Evolutionary conservation across 2,797 vertebrate species (phyloP), one percentile per base, ranked within the genome.

Genomic region (Sebastes hopkinsi): DNA sequence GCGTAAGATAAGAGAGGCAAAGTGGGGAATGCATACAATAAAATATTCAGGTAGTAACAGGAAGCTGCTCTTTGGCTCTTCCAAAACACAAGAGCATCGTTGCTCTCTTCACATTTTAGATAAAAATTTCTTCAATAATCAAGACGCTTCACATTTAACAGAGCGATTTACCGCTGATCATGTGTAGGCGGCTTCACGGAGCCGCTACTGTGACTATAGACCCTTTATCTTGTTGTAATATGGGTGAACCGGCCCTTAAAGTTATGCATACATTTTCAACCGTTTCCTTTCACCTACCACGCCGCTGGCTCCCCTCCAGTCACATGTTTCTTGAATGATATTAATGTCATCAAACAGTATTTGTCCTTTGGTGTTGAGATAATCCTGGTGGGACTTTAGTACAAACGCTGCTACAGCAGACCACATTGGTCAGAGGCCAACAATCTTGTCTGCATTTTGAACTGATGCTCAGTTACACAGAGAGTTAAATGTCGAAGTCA

Each of bases 1-100:
- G 25, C 61, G 22, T 20, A 74, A 16, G 46, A 70, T 23, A 55
- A 23, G 34, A 72, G 67, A 50, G 27, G 29, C 56, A 46, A 9
- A 61, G 75, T 42, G 58, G 14, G 23, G 23, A 59, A n/a, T 1
- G 42, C 54, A 61, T 12, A 34, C 34, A 67, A 85, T 87, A 58
- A 85, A 85, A 87, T 81, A 88, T 90, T 86, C 54, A 82, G 46
- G 52, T 36, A 29, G 32, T 36, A 58, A 72, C 13, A 80, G 56
- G 67, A 79, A 72, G 70, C 67, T 78, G 74, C 77, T 69, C 54
- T 78, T 65, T 72, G 20, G 54, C 34, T 5, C 34, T 79, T 55
- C 50, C 27, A 61, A 76, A 83, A 82, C 67, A 76, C 61, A 75
- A 14, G 30, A 55, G 59, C 65, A 55, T 38, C 6, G 1, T 27